These are phyloP conservation scores for Passerina amoena DNA, from an alignment of 2,113 vertebrate genomes.

Conservation along the genomic window DNA sequence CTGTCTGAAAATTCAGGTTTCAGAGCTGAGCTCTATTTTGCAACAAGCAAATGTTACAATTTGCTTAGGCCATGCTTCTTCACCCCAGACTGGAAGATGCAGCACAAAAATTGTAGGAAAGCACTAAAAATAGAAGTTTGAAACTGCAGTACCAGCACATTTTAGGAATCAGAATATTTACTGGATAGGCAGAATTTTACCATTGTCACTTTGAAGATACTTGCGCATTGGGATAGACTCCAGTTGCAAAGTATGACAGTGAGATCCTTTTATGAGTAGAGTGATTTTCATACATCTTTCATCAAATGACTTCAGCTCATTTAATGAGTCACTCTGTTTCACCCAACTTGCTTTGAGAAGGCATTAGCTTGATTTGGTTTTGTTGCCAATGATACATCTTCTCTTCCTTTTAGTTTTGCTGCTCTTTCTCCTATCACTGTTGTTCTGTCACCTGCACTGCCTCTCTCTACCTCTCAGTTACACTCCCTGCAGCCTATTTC, in stretches of 20 bases:
- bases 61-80: neutral
- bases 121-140: neutral
- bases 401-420: constrained; percentile 48
- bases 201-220: neutral
- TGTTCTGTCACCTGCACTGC: constrained; percentile 23
- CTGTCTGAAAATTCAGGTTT: neutral
- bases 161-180: neutral
- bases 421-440: constrained; percentile 46
- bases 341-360: constrained; percentile 2
- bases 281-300: neutral
- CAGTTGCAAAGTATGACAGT: neutral
- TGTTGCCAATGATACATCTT: constrained; percentile 24
- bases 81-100: neutral
- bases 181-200: neutral
- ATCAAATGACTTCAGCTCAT: neutral
- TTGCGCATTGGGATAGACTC: neutral
- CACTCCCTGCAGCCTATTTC: constrained; percentile 19
- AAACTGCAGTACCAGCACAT: neutral
- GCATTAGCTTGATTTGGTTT: constrained; percentile 54
- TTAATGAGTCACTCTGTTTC: neutral
- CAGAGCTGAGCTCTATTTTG: neutral
- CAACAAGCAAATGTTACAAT: neutral
- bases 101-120: neutral
- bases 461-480: neutral
- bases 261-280: neutral